Percentiles rank a stretch among this genome's conserved stretches.
These are phyloP conservation scores for Periophthalmodon schlosseri DNA, from an alignment of 2,113 vertebrate species.

Conservation along the genomic window DNA sequence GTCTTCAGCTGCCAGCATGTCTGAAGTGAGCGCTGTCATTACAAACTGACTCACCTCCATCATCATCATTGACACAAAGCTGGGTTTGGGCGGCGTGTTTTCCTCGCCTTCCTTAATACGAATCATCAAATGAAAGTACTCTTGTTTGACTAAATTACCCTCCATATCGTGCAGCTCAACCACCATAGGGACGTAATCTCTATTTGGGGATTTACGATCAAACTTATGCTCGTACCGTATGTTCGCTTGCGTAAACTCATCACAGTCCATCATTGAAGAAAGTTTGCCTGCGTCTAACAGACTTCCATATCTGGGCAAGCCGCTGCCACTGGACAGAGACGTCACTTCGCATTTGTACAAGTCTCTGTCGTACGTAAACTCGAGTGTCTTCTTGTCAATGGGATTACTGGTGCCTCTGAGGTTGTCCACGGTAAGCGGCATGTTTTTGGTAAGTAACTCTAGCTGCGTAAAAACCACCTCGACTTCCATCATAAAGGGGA, in stretches of 20 bases:
- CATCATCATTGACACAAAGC: slow-evolving; percentile 95
- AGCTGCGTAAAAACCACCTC: slow-evolving; percentile 93
- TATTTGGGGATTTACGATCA: slow-evolving; percentile 82
- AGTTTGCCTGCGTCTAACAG: slow-evolving; percentile 76
- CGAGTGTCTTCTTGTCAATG: slow-evolving; percentile 83
- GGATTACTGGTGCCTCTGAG: slow-evolving; percentile 84
- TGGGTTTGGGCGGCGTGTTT: slow-evolving; percentile 89
- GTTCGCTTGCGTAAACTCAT: slow-evolving; percentile 81
- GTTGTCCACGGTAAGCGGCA: slow-evolving; percentile 86
- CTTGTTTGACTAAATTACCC: slow-evolving; percentile 81
- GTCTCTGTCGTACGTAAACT: slow-evolving; percentile 85
- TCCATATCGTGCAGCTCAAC: slow-evolving; percentile 84
- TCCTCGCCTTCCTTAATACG: slow-evolving; percentile 84
- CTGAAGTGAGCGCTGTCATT: slow-evolving; percentile 89
- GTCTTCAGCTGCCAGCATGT: slow-evolving; percentile 92
- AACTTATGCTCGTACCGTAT: slow-evolving; percentile 89
- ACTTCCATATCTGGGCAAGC: slow-evolving; percentile 86
- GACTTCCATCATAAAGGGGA: slow-evolving; percentile 91
- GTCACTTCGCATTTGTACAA: slow-evolving; percentile 83
- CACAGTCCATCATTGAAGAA: slow-evolving; percentile 84
- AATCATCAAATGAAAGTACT: slow-evolving; percentile 91
- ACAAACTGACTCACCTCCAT: slow-evolving; percentile 97
- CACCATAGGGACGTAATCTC: slow-evolving; percentile 90
- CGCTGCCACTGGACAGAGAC: slow-evolving; percentile 70
- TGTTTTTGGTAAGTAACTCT: slow-evolving; percentile 89